Conservation (phyloP, 2,113 vertebrate species). For the Trematocara macrostoma region DNA sequence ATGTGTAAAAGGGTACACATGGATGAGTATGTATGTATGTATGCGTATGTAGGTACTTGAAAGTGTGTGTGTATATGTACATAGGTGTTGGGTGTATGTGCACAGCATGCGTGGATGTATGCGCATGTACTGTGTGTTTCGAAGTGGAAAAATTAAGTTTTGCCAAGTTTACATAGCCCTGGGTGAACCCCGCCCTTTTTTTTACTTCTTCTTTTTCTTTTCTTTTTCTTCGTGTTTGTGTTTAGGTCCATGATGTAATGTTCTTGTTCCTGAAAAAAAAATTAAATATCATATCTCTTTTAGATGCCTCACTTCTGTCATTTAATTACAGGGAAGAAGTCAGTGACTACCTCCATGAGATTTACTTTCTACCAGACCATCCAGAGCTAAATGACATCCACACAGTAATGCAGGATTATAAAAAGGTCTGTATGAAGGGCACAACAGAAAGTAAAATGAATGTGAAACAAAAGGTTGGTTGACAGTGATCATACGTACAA, state of each 20-base stretch:
- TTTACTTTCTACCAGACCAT: constrained; percentile 95
- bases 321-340: constrained; percentile 80
- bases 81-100: neutral
- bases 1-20: neutral
- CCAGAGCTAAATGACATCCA: constrained; percentile 90
- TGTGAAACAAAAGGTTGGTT: neutral
- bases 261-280: neutral
- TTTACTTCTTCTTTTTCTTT: neutral
- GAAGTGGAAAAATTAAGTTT: neutral
- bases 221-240: neutral
- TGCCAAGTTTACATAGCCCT: neutral
- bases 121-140: fast-evolving
- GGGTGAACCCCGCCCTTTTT: neutral
- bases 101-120: neutral
- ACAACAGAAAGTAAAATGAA: neutral
- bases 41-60: neutral
- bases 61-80: neutral
- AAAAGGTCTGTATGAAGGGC: constrained; percentile 77
- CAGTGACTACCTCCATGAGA: constrained; percentile 95
- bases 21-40: neutral
- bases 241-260: neutral
- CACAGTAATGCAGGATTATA: constrained; percentile 87
- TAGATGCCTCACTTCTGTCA: neutral
- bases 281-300: neutral
- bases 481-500: neutral